phyloP scores from a whole-genome alignment of 2,888 invertebrate species.

The Choreutis nemorana region DNA sequence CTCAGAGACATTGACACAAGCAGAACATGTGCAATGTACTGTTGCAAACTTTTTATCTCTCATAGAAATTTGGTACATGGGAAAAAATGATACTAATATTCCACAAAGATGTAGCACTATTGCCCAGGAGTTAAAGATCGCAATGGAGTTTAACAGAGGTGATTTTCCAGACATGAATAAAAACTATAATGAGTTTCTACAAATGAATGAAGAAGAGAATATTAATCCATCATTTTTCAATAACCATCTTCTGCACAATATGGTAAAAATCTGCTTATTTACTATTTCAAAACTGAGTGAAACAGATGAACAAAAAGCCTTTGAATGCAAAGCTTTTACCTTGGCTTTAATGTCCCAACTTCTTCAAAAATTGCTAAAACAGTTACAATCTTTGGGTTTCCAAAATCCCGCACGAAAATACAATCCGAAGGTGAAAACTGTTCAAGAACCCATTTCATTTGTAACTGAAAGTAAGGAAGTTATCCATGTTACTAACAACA shows the following conservation, averaged over 20 bases:
- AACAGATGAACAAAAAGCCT: constrained; percentile 78
- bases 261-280: constrained; percentile 82
- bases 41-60: constrained; percentile 63
- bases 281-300: constrained; percentile 80
- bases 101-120: constrained; percentile 74
- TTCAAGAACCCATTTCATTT: constrained; percentile 12
- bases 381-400: constrained; percentile 41
- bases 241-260: constrained; percentile 80
- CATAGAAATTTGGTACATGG: constrained; percentile 70
- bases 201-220: constrained; percentile 55
- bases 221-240: constrained; percentile 66
- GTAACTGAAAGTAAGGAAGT: constrained; percentile 1
- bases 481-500: background rate
- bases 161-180: constrained; percentile 60
- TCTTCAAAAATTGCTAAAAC: constrained; percentile 62
- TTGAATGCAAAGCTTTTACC: constrained; percentile 84
- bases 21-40: constrained; percentile 56
- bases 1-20: constrained; percentile 45
- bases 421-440: constrained; percentile 20
- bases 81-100: constrained; percentile 70
- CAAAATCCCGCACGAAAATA: constrained; percentile 51
- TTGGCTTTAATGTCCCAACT: constrained; percentile 83
- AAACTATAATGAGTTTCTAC: constrained; percentile 55
- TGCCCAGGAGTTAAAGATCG: constrained; percentile 76
- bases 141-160: constrained; percentile 65